A percentile compares a stretch with the other conserved stretches of the same genome.
Conservation (phyloP, 2,888 invertebrate species). For the Cheilosia vernalis region DNA sequence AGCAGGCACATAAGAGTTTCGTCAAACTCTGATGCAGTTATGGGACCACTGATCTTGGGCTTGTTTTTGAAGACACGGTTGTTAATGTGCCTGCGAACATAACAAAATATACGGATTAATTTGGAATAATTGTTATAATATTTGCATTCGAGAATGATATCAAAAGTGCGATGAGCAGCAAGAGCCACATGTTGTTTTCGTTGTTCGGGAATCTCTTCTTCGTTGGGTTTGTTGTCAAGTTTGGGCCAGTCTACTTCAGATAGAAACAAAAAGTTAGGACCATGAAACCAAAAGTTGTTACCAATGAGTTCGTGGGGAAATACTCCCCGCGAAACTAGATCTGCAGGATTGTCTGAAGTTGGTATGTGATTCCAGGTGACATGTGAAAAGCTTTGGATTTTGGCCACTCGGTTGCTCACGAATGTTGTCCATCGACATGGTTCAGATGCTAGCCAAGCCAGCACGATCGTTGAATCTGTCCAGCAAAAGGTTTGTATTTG, state of each 20-base stretch:
- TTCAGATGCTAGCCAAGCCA: slow-evolving; percentile 46
- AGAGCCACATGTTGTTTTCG: slow-evolving; percentile 1
- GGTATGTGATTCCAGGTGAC: slow-evolving; percentile 7
- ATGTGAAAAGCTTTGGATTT: slow-evolving; percentile 13
- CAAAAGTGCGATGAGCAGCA: not conserved
- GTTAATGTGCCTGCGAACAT: slow-evolving; percentile 21
- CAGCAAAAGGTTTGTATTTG: slow-evolving; percentile 13
- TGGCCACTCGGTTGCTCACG: slow-evolving; percentile 29
- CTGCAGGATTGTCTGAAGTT: slow-evolving; percentile 11
- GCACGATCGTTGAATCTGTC: slow-evolving; percentile 32
- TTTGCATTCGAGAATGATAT: slow-evolving; percentile 5
- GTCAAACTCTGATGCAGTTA: slow-evolving; percentile 22
- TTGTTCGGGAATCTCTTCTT: slow-evolving; percentile 11
- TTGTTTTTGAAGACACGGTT: slow-evolving; percentile 11
- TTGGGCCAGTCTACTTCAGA: slow-evolving; percentile 13
- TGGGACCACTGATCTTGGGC: slow-evolving; percentile 12
- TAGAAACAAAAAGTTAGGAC: slow-evolving; percentile 8
- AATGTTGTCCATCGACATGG: slow-evolving; percentile 39
- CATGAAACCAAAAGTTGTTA: slow-evolving; percentile 23
- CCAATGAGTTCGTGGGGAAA: slow-evolving; percentile 8
- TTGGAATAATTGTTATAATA: not conserved
- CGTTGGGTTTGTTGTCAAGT: not conserved
- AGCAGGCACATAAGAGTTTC: not conserved
- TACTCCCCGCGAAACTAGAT: slow-evolving; percentile 17
- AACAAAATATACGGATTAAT: slow-evolving; percentile 14